These are phyloP conservation scores for Rhinichthys osculus DNA, from an alignment of 2,797 vertebrate species.

Conservation along the genomic window DNA sequence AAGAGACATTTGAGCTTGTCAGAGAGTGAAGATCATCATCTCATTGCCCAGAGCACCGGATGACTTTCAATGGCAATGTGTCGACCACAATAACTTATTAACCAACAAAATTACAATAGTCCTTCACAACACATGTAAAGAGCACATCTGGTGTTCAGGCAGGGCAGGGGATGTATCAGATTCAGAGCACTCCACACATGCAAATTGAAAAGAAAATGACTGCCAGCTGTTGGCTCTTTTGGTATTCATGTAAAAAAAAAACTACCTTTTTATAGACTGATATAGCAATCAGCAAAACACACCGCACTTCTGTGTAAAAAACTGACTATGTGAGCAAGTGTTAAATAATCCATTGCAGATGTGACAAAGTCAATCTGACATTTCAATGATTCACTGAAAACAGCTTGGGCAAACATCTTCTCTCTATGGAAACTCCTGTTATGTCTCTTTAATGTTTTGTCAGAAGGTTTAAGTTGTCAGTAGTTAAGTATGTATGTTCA, in stretches of 20 bases:
- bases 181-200: slow-evolving; percentile 2
- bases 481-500: background rate
- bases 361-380: slow-evolving; percentile 1
- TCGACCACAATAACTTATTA: slow-evolving; percentile 6
- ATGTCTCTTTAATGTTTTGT: background rate
- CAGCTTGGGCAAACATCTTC: slow-evolving; percentile 8
- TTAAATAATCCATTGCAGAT: slow-evolving; percentile 30
- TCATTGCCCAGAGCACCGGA: slow-evolving; percentile 19
- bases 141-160: slow-evolving; percentile 24
- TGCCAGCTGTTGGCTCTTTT: slow-evolving; percentile 8
- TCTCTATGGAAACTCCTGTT: slow-evolving; percentile 9
- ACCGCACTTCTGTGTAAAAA: background rate
- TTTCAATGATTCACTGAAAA: slow-evolving; percentile 25
- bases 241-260: background rate
- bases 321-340: background rate
- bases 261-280: background rate
- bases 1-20: slow-evolving; percentile 6
- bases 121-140: slow-evolving; percentile 6
- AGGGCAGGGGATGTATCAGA: background rate
- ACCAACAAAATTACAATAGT: slow-evolving; percentile 4
- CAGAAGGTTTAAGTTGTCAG: background rate
- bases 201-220: slow-evolving; percentile 6
- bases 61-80: slow-evolving; percentile 9
- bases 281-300: background rate
- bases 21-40: background rate